Base-by-base conservation (phyloP, 2,113 vertebrate genomes). In the Grus americana region DNA sequence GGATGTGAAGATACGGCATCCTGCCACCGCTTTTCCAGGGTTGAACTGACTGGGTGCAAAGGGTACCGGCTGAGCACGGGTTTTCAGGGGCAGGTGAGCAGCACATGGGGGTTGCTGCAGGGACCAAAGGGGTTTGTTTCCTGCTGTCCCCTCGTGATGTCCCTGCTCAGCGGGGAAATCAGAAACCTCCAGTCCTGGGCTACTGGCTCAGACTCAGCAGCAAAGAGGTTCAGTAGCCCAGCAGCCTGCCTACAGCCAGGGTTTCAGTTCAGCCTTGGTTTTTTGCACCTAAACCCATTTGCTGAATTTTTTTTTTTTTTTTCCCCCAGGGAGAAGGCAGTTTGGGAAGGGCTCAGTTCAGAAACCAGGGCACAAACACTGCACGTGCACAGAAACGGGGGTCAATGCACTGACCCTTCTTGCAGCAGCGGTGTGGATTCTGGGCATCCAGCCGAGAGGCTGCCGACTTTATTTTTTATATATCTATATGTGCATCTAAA, bases 311-410 rank as follows among this genome's bases (percentile, higher is more conserved):
- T 38, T 38, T 38, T 38, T 38, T 38, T 38, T 38, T 38, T 38
- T 38, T 38, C 4, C 36, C 36, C 38, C 38, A 38, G 38, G 38
- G 49, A 40, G 44, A 36, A 40, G 29, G 23, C 42, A 38, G 27
- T 15, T 50, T 57, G 84, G 71, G 21, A 47, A 52, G 40, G 71
- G 44, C 58, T 70, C 3, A 0, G 44, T 24, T 72, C 49, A 10
- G 52, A 54, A 59, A 40, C 21, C 79, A 9, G 50, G 15, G 18
- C 5, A 7, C 8, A 14, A 52, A 24, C 55, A 10, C 22, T 0
- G 4, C 59, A 16, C 6, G 0, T 0, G 34, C n/a, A 14, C 30
- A 30, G 68, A 34, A 42, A 23, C 0, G 3, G 1, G 26, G 34
- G 40, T 4, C 15, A 55, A 62, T 1, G 13, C 34, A 16, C 42